phyloP scores from a whole-genome alignment of 2,113 vertebrate species.

The Mesocricetus auratus region DNA sequence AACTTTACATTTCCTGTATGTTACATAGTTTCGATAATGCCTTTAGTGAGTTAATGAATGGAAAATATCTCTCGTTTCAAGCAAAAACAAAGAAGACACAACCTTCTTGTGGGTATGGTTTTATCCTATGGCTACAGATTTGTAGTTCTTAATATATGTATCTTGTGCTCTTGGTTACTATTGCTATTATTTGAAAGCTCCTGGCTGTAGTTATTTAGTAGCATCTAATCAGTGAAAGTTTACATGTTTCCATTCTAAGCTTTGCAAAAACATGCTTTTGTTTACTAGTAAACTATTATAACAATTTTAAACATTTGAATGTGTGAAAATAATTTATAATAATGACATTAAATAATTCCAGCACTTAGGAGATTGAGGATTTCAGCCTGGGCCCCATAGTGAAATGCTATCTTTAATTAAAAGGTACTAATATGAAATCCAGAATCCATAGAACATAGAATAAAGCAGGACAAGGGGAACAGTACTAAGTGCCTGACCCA shows the following conservation, averaged over 20 bases:
- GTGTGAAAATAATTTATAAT: background rate
- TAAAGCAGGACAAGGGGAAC: background rate
- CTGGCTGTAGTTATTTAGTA: background rate
- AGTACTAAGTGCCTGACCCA: background rate
- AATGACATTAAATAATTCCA: slow-evolving; percentile 27
- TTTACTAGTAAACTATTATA: background rate
- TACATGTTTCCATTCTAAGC: background rate
- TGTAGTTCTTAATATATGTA: background rate
- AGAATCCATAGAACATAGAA: background rate
- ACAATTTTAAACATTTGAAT: slow-evolving; percentile 48
- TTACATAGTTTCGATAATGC: background rate
- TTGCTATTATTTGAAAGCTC: slow-evolving; percentile 9
- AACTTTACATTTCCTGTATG: background rate
- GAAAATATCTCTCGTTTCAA: slow-evolving; percentile 36
- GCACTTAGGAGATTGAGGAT: background rate
- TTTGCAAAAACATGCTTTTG: slow-evolving; percentile 7
- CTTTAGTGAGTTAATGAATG: slow-evolving; percentile 3
- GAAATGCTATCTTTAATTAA: background rate
- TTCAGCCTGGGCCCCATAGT: background rate
- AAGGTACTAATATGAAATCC: background rate
- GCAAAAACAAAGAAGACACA: background rate
- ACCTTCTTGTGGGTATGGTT: slow-evolving; percentile 30
- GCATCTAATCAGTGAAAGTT: background rate
- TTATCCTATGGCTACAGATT: slow-evolving; percentile 3
- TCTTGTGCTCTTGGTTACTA: background rate